Evolutionary conservation across 2,888 invertebrate species (phyloP).

Genomic region (Pedicia rivosa): DNA sequence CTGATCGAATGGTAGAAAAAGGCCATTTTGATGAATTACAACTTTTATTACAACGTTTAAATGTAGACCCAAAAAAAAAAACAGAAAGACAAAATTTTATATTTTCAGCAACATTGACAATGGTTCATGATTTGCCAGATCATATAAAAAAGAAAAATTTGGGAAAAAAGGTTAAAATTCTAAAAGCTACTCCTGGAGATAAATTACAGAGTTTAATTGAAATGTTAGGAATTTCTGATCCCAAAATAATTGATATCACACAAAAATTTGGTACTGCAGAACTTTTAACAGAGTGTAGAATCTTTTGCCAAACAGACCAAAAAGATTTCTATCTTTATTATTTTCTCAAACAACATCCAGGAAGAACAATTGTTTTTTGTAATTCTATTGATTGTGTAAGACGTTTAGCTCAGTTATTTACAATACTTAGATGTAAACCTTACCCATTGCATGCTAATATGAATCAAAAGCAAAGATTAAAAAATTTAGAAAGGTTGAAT

Average conservation of each 20-base stretch:
- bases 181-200: conserved; percentile 52
- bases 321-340: conserved; percentile 91
- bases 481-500: conserved; percentile 69
- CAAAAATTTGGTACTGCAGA: conserved; percentile 63
- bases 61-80: conserved; percentile 43
- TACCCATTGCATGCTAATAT: conserved; percentile 74
- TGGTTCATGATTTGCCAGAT: conserved; percentile 72
- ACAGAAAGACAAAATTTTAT: conserved; percentile 77
- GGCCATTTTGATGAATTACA: conserved; percentile 91
- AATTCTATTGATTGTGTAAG: conserved; percentile 89
- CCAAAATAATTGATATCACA: conserved; percentile 88
- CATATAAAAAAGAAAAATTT: conserved; percentile 39
- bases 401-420: conserved; percentile 52
- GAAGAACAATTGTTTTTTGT: conserved; percentile 84
- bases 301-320: conserved; percentile 58
- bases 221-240: conserved; percentile 71
- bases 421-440: conserved; percentile 52
- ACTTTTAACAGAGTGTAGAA: conserved; percentile 68
- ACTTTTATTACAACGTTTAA: conserved; percentile 62
- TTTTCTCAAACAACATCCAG: conserved; percentile 68
- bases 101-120: conserved; percentile 91
- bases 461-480: conserved; percentile 86
- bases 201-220: conserved; percentile 62
- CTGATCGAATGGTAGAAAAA: conserved; percentile 93
- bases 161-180: conserved; percentile 31